Evolutionary conservation across 1,140 invertebrate species (phyloP).

Genomic region (Grapholita molesta): DNA sequence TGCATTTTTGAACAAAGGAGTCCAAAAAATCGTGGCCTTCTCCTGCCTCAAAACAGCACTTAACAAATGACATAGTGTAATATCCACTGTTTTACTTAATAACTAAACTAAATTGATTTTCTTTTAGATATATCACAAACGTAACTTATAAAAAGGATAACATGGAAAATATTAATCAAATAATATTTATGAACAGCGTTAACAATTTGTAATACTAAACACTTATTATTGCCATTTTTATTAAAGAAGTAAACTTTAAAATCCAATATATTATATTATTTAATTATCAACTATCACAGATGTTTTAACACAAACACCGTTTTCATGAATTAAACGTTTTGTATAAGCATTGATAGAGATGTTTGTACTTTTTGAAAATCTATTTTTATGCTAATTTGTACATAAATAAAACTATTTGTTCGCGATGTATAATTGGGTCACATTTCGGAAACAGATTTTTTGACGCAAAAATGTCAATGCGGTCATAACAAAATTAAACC

Average conservation of each 20-base stretch:
- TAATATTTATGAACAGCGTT: too few species aligned
- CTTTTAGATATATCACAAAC: not conserved
- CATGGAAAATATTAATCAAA: not conserved
- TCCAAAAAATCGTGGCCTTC: constrained; percentile 86
- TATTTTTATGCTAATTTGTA: constrained; percentile 7
- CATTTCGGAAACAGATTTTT: constrained; percentile 40
- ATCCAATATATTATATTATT: not conserved
- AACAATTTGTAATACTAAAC: not conserved
- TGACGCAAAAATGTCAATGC: constrained; percentile 42
- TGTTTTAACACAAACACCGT: constrained; percentile 5
- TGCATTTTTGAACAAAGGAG: constrained; percentile 86
- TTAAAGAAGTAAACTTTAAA: not conserved
- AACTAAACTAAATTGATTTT: not conserved
- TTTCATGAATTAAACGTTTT: constrained; percentile 4
- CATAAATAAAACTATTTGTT: not conserved
- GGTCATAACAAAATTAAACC: constrained; percentile 31
- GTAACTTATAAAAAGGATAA: not conserved
- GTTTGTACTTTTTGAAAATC: not conserved
- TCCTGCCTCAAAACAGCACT: constrained; percentile 86
- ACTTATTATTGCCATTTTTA: constrained; percentile 3
- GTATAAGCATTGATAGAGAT: not conserved
- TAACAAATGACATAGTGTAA: constrained; percentile 83
- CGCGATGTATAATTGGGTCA: constrained; percentile 27
- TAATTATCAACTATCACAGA: constrained; percentile 13
- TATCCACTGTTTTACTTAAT: not conserved